Evolutionary conservation across 92 coral and sea anemone species (phyloP).

Genomic region (Paramuricea clavata): DNA sequence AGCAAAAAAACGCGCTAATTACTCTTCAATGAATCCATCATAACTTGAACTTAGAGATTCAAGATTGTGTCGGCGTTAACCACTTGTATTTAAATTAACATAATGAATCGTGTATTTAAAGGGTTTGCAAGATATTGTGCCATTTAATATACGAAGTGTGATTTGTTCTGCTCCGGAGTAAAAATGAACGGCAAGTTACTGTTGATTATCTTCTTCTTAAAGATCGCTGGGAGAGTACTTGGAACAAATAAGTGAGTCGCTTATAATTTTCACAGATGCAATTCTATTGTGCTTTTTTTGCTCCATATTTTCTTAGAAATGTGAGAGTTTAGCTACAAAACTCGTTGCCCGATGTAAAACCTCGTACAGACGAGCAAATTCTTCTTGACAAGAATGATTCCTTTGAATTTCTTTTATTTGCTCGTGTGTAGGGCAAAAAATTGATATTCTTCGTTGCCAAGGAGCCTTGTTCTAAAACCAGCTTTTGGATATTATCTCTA

Average conservation of each 20-base stretch:
- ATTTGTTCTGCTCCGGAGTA: neutral
- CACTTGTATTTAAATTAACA: neutral
- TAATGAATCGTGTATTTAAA: neutral
- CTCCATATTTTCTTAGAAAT: neutral
- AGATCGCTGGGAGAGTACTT: neutral
- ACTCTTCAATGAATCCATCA: neutral
- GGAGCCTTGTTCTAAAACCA: too few species aligned
- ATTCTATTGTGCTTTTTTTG: neutral
- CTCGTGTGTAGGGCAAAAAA: too few species aligned
- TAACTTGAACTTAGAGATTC: neutral
- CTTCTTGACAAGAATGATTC: too few species aligned
- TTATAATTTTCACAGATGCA: too few species aligned
- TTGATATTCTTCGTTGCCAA: too few species aligned
- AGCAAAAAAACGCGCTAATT: neutral
- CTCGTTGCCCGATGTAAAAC: too few species aligned
- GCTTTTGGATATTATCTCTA: too few species aligned
- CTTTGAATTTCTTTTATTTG: too few species aligned
- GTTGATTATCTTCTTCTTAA: neutral
- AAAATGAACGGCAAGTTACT: neutral
- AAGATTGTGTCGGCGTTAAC: neutral
- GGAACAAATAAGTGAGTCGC: neutral
- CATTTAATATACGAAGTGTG: neutral
- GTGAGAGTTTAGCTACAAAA: neutral
- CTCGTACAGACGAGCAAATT: too few species aligned
- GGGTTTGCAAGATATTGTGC: neutral